Evolutionary conservation across 2,797 vertebrate genomes (phyloP).

Genomic region (Melanotaenia pygmaea): DNA sequence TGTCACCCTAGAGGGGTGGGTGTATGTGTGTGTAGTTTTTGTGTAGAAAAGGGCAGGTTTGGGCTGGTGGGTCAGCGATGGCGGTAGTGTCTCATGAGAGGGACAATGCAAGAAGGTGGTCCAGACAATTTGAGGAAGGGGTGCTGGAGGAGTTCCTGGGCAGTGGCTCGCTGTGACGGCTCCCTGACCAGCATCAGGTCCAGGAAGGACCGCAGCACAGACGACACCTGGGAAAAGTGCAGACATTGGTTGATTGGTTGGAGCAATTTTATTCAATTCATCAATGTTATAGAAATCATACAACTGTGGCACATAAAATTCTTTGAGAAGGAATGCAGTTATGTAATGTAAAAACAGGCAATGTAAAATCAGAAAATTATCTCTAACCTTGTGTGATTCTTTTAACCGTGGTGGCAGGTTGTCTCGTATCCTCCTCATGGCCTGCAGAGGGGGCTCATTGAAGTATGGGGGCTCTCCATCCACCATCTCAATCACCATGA

Average conservation of each 20-base stretch:
- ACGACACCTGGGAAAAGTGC: slow-evolving; percentile 85
- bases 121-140: slow-evolving; percentile 95
- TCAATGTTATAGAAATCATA: neutral
- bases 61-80: slow-evolving; percentile 86
- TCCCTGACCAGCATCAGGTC: slow-evolving; percentile 97
- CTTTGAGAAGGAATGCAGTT: neutral
- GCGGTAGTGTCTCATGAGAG: slow-evolving; percentile 97
- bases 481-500: slow-evolving; percentile 99
- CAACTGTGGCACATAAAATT: neutral
- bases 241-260: neutral
- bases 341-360: neutral
- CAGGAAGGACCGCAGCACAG: slow-evolving; percentile 91
- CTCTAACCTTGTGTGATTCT: slow-evolving; percentile 92
- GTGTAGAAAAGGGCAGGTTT: slow-evolving; percentile 53
- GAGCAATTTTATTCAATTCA: neutral
- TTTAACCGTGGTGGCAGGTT: slow-evolving; percentile 95
- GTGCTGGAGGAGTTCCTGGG: slow-evolving; percentile 93
- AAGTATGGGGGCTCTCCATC: slow-evolving; percentile 98
- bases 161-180: slow-evolving; percentile 93
- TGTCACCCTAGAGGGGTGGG: slow-evolving; percentile 55
- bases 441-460: slow-evolving; percentile 97
- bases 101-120: slow-evolving; percentile 94
- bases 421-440: slow-evolving; percentile 98
- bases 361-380: no score
- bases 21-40: slow-evolving; percentile 47